phyloP scores from a whole-genome alignment of 2,888 invertebrate species.

The Polymixis flavicincta region DNA sequence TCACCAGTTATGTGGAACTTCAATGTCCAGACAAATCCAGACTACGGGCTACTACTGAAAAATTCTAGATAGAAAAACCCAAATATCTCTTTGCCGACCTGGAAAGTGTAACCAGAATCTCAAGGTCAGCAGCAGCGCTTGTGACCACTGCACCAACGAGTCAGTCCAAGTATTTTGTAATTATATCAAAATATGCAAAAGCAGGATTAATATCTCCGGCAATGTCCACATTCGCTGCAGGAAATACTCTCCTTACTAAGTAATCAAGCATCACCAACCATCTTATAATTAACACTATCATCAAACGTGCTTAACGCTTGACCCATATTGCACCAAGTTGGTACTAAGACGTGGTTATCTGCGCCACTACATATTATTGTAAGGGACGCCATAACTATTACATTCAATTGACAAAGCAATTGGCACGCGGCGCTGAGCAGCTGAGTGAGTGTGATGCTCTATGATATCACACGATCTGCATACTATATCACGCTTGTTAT shows the following conservation, averaged over 20 bases:
- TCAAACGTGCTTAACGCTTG: constrained; percentile 9
- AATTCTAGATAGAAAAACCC: too few relatives aligned
- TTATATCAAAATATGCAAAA: background rate
- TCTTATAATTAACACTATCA: background rate
- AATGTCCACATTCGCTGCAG: background rate
- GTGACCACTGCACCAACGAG: too few relatives aligned
- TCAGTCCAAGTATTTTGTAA: too few relatives aligned
- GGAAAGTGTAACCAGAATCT: too few relatives aligned
- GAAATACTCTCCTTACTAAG: background rate
- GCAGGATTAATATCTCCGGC: background rate
- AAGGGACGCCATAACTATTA: constrained; percentile 1
- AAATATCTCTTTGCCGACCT: too few relatives aligned
- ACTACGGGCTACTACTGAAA: too few relatives aligned
- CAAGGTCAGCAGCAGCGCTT: too few relatives aligned
- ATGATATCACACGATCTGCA: background rate
- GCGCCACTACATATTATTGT: constrained; percentile 18
- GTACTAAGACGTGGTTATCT: constrained; percentile 15
- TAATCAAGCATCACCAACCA: background rate
- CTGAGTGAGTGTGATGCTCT: constrained; percentile 21
- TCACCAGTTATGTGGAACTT: too few relatives aligned
- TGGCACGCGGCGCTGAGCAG: constrained; percentile 16
- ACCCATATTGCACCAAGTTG: background rate
- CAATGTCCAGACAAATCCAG: too few relatives aligned
- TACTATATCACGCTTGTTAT: background rate
- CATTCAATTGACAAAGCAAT: constrained; percentile 40